Base-by-base conservation (phyloP, 2,113 vertebrate species). In the Cyphomyrus plagiostoma region DNA sequence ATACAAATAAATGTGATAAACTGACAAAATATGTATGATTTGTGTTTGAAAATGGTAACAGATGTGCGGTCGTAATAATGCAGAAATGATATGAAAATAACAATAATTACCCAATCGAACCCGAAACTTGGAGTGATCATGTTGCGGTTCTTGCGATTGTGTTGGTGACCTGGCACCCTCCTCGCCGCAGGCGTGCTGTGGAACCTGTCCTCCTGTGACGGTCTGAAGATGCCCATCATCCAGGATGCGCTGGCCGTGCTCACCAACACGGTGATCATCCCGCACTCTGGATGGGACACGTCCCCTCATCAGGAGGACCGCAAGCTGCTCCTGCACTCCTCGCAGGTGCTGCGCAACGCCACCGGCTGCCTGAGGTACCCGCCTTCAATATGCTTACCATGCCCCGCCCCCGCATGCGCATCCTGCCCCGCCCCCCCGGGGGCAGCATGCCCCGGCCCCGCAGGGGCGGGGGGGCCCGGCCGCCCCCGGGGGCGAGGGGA, bases 201-300 rank as follows among this genome's bases (percentile, higher is more conserved):
- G 98, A 99, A 99, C 94, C 95, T 99, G 2, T 99, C 98, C 0
- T 99, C 98, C 4, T 99, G 98, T 3, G 98, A 99, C 91, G 98
- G 97, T 86, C 96, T 99, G 94, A 99, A 99, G 95, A 99, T 99
- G 98, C 98, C 98, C 91, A 99, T 99, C 93, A 99, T 99, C 95
- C 98, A 99, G 94, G 98, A 99, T 56, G 98, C 98, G 91, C 96
- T 99, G 53, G 97, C 97, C 13, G 98, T 99, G 91, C 95, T 99
- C 95, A 99, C 98, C 94, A 99, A 99, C 30, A 97, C 98, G 7
- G 98, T 99, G 94, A 99, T 99, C 92, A 99, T 99, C 93, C 98
- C 98, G 30, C 98, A 99, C 95, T 99, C 98, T 0, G 98, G 98
- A 91, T 99, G 98, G 98, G 98, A 99, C 93, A 97, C 97, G 45